Conservation (phyloP, 1,140 invertebrate genomes). For the Diprion similis region DNA sequence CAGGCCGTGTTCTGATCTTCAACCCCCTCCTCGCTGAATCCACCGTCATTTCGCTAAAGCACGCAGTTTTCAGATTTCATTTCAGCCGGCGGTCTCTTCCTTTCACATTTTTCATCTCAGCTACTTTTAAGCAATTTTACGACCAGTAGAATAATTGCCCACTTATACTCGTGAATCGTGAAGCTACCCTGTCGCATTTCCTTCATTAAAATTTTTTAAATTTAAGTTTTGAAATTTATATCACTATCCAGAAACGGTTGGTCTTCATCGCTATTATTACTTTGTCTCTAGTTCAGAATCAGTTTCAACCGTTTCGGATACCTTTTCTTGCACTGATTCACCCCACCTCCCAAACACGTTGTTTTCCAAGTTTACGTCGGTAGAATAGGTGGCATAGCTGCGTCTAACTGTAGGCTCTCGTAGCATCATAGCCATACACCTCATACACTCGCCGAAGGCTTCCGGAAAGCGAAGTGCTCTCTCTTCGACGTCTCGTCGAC, state of each 20-base stretch:
- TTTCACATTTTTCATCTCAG: background rate
- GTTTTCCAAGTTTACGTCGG: no score
- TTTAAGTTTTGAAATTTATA: no score
- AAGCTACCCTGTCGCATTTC: background rate
- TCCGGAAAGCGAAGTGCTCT: background rate
- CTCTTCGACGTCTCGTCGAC: constrained; percentile 1
- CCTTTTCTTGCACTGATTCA: no score
- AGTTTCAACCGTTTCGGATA: no score
- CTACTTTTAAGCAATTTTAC: background rate
- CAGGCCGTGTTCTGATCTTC: background rate
- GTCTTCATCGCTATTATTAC: no score
- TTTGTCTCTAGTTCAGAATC: no score
- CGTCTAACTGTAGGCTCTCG: no score
- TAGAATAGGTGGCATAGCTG: no score
- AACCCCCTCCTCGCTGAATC: background rate
- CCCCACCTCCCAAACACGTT: no score
- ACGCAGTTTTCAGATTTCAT: background rate
- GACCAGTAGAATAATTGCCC: background rate
- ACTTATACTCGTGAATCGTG: background rate
- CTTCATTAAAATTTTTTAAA: background rate
- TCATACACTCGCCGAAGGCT: background rate
- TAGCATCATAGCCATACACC: background rate
- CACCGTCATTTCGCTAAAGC: background rate
- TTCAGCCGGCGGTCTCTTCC: background rate
- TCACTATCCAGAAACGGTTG: no score